Evolutionary conservation across 2,888 invertebrate species (phyloP).

Genomic region (Girardia tigrina): DNA sequence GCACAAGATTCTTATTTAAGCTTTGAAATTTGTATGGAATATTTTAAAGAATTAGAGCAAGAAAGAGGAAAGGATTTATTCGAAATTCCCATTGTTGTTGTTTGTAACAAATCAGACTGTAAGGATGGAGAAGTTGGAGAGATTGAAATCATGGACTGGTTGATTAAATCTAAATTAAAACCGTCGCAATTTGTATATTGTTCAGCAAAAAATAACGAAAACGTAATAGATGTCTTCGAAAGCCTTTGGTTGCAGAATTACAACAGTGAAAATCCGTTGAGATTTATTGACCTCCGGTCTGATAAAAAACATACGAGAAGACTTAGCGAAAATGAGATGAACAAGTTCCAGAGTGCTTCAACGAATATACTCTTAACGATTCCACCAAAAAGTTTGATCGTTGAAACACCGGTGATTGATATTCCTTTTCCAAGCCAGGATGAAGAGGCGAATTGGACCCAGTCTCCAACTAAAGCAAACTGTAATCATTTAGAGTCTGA

Average conservation of each 20-base stretch:
- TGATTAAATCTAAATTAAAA: neutral
- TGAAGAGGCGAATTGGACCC: neutral
- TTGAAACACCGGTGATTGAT: neutral
- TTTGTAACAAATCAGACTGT: constrained; percentile 29
- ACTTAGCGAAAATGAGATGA: neutral
- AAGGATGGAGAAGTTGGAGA: neutral
- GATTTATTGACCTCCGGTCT: neutral
- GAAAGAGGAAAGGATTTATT: neutral
- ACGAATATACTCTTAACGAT: neutral
- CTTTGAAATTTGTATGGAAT: constrained; percentile 21
- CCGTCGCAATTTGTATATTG: constrained; percentile 21
- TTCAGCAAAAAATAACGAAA: constrained; percentile 25
- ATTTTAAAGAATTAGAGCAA: neutral
- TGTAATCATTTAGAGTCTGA: neutral
- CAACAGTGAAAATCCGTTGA: neutral
- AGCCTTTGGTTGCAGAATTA: constrained; percentile 24
- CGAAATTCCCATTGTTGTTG: constrained; percentile 9
- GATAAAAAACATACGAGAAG: neutral
- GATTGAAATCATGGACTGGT: constrained; percentile 27
- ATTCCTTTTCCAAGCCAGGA: neutral
- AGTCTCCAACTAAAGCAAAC: neutral
- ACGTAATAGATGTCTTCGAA: constrained; percentile 4
- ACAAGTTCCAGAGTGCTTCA: neutral
- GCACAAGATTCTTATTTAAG: neutral
- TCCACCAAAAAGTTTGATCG: neutral